A percentile compares a stretch with the other conserved stretches of the same genome.
phyloP scores from a whole-genome alignment of 1,140 invertebrate genomes.

The Phymastichus coffea region DNA sequence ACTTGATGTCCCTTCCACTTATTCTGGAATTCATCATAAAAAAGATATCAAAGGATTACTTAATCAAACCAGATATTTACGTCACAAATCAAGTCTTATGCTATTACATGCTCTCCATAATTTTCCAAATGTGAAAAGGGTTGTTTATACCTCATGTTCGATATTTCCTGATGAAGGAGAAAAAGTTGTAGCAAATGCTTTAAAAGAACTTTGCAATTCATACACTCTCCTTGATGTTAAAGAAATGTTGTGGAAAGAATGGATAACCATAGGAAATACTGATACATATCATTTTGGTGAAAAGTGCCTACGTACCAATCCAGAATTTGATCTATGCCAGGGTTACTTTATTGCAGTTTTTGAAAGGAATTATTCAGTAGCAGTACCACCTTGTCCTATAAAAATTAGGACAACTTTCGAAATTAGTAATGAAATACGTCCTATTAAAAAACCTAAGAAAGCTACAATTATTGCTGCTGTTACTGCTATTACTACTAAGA shows the following conservation, averaged over 20 bases:
- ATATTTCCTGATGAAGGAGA: conserved; percentile 90
- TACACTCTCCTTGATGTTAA: conserved; percentile 66
- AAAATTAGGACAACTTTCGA: too few species aligned
- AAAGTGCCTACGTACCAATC: conserved; percentile 76
- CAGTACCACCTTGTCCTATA: too few species aligned
- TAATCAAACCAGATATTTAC: too few species aligned
- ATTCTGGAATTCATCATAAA: conserved; percentile 90
- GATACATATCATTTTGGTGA: conserved; percentile 66
- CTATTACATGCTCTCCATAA: conserved; percentile 78
- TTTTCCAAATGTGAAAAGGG: conserved; percentile 79
- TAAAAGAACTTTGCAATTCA: conserved; percentile 57
- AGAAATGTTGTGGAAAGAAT: conserved; percentile 62
- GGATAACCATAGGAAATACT: conserved; percentile 67
- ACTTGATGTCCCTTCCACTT: conserved; percentile 94
- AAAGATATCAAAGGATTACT: too few species aligned
- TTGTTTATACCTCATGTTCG: conserved; percentile 96
- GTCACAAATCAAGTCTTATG: too few species aligned
- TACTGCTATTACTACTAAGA: too few species aligned
- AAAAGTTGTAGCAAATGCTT: conserved; percentile 73
- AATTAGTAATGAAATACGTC: too few species aligned
- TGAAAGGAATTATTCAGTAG: too few species aligned
- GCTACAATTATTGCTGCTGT: too few species aligned
- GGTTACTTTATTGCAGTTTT: conserved; percentile 95
- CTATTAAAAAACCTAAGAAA: too few species aligned
- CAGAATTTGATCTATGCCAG: conserved; percentile 77